Percentiles rank a stretch among this genome's conserved stretches.
These are phyloP conservation scores for Limulus polyphemus DNA, from an alignment of 2,888 invertebrate species.

Conservation along the genomic window DNA sequence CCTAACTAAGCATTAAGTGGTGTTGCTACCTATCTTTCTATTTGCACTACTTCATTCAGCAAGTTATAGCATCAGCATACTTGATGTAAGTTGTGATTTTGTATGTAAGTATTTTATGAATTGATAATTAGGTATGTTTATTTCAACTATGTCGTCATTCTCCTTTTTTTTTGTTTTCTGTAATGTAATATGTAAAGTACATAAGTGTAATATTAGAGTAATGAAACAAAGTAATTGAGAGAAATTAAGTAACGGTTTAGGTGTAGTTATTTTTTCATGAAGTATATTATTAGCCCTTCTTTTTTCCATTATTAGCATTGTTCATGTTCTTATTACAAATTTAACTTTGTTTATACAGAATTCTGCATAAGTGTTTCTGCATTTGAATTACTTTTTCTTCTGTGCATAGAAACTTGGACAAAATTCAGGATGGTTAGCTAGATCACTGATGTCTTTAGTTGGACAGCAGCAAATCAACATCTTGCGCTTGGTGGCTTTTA, in stretches of 20 bases:
- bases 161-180: too few species aligned
- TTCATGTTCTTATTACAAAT: too few species aligned
- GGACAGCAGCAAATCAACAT: conserved; percentile 84
- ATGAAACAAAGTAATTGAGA: too few species aligned
- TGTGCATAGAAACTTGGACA: conserved; percentile 66
- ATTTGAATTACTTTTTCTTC: conserved; percentile 24
- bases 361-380: not conserved
- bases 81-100: conserved; percentile 59
- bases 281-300: too few species aligned
- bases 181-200: too few species aligned
- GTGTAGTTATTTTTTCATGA: too few species aligned
- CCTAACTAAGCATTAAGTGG: conserved; percentile 48
- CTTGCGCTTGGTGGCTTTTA: conserved; percentile 75
- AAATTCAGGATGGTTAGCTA: conserved; percentile 76
- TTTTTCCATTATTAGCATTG: too few species aligned
- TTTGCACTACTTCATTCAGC: conserved; percentile 87
- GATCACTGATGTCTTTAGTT: conserved; percentile 70
- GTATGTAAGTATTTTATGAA: too few species aligned
- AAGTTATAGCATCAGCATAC: conserved; percentile 72
- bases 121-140: too few species aligned
- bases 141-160: too few species aligned
- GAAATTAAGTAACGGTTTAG: too few species aligned
- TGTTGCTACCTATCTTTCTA: conserved; percentile 74
- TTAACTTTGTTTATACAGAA: not conserved
- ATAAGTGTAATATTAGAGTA: too few species aligned